Evolutionary conservation across 2,888 invertebrate genomes (phyloP).

Genomic region (Pandemis cinnamomeana): DNA sequence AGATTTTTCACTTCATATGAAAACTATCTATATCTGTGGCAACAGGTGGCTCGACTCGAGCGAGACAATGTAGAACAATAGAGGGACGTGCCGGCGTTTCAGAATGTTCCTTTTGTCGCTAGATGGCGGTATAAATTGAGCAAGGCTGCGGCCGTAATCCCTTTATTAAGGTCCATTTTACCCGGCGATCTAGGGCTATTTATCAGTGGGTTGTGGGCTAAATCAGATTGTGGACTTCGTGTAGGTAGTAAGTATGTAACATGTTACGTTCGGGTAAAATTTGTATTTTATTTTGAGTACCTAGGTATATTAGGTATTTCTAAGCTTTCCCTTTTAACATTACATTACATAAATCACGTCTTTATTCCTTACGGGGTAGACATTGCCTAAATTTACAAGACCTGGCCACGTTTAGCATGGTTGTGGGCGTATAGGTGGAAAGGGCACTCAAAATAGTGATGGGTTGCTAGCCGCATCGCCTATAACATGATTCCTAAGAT

Average conservation of each 20-base stretch:
- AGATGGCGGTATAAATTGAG: slow-evolving; percentile 10
- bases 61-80: neutral
- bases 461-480: no score
- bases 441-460: no score
- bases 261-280: neutral
- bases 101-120: slow-evolving; percentile 2
- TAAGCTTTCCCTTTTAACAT: no score
- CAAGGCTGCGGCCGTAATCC: slow-evolving; percentile 7
- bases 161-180: slow-evolving; percentile 9
- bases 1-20: neutral
- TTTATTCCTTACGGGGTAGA: no score
- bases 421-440: no score
- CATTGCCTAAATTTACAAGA: no score
- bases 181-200: slow-evolving; percentile 2
- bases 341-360: no score
- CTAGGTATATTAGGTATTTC: no score
- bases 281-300: neutral
- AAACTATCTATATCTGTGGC: neutral
- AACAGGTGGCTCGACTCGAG: slow-evolving; percentile 1
- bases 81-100: slow-evolving; percentile 1
- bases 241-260: neutral
- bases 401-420: no score
- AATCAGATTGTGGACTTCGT: neutral
- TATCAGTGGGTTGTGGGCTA: slow-evolving; percentile 4
- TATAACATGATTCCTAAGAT: no score